A percentile compares a stretch with the other conserved stretches of the same genome.
Conservation (phyloP, 2,113 vertebrate species). For the Leptobrachium ailaonicum region DNA sequence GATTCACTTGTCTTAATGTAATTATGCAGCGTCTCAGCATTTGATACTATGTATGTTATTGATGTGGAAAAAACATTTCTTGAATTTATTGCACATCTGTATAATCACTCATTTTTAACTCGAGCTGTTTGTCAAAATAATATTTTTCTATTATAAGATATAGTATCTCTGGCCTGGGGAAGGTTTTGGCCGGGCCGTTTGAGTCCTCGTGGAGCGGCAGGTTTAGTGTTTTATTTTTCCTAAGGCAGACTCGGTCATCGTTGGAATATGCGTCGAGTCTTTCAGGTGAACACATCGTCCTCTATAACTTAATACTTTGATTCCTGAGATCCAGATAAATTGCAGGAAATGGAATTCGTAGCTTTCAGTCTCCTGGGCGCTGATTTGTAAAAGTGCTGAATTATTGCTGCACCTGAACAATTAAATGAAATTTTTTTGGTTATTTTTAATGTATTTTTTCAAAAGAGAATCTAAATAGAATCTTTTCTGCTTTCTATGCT, state of each 20-base stretch:
- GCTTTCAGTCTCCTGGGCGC: constrained; percentile 1
- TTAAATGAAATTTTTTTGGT: background rate
- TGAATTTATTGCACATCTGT: background rate
- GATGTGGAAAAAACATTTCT: background rate
- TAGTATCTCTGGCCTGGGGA: background rate
- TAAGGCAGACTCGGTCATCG: background rate
- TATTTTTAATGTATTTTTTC: background rate
- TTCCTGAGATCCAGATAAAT: constrained; percentile 16
- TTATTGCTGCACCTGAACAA: constrained; percentile 33
- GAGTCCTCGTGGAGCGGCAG: too few species aligned
- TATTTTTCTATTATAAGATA: constrained; percentile 2
- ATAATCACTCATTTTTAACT: background rate
- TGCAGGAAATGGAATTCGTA: constrained; percentile 15
- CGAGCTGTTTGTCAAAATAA: constrained; percentile 2
- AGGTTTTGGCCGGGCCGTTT: constrained; percentile 2
- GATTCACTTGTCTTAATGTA: too few species aligned
- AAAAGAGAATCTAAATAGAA: too few species aligned
- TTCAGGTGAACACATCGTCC: constrained; percentile 4
- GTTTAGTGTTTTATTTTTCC: constrained; percentile 19
- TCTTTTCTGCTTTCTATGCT: too few species aligned
- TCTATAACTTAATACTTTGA: constrained; percentile 18
- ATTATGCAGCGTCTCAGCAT: too few species aligned
- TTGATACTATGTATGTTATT: background rate
- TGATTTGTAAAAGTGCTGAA: background rate
- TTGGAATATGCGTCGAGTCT: background rate